These are phyloP conservation scores for Drosophila sp. DNA, from an alignment of 1,140 invertebrate genomes.

Conservation along the genomic window DNA sequence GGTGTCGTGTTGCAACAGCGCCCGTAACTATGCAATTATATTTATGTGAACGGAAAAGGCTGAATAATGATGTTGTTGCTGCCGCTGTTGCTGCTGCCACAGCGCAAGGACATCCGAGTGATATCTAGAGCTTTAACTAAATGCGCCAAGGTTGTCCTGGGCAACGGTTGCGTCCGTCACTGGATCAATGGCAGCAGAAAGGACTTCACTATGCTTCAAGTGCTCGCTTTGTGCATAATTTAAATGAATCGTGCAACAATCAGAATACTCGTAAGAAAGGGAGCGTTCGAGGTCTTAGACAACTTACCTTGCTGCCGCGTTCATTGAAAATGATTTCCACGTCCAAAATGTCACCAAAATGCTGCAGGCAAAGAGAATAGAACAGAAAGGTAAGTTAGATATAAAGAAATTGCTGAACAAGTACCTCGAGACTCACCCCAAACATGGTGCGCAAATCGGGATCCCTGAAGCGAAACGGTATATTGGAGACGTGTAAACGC, in stretches of 20 bases:
- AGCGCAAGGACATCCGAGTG: slow-evolving; percentile 24
- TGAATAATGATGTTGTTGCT: slow-evolving; percentile 1
- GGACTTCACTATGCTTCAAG: slow-evolving; percentile 9
- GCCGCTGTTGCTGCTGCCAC: slow-evolving; percentile 10
- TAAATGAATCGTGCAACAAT: slow-evolving; percentile 54
- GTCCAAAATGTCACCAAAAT: slow-evolving; percentile 99
- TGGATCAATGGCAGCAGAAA: slow-evolving; percentile 24
- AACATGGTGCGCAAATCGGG: slow-evolving; percentile 98
- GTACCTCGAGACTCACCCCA: slow-evolving; percentile 91
- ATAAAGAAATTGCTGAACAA: not conserved
- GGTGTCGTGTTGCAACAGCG: slow-evolving; percentile 27
- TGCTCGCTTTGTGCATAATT: slow-evolving; percentile 46
- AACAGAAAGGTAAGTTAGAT: slow-evolving; percentile 68
- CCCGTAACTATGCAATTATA: slow-evolving; percentile 77
- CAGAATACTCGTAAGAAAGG: not conserved
- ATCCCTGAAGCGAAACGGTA: slow-evolving; percentile 99
- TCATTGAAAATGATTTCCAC: slow-evolving; percentile 99
- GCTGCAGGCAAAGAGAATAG: slow-evolving; percentile 86
- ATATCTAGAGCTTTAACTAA: slow-evolving; percentile 21
- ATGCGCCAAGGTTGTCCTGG: slow-evolving; percentile 24
- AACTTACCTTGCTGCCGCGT: slow-evolving; percentile 98
- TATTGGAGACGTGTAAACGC: slow-evolving; percentile 98
- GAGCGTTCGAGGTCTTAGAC: not conserved
- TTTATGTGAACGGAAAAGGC: slow-evolving; percentile 33
- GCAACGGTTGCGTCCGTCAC: slow-evolving; percentile 25